Evolutionary conservation across 2,113 vertebrate species (phyloP).

Genomic region (Mohoua ochrocephala): DNA sequence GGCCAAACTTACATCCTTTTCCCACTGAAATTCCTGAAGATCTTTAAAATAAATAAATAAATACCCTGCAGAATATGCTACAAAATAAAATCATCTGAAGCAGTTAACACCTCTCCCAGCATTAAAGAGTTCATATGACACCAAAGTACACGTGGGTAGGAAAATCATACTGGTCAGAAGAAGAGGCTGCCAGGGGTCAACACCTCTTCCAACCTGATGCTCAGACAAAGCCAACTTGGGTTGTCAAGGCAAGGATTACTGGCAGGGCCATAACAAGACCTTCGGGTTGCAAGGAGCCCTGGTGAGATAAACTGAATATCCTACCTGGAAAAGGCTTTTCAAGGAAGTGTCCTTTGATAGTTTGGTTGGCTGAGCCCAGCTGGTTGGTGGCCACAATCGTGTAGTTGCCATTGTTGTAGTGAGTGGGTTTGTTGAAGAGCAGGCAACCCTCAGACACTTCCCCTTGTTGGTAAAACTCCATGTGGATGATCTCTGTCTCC

Average conservation of each 20-base stretch:
- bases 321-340: slow-evolving; percentile 80
- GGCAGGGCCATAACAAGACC: background rate
- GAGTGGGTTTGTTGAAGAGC: slow-evolving; percentile 92
- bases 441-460: slow-evolving; percentile 92
- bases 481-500: slow-evolving; percentile 83
- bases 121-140: background rate
- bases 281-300: background rate
- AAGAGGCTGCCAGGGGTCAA: background rate
- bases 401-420: slow-evolving; percentile 97
- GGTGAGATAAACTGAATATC: background rate
- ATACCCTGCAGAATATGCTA: background rate
- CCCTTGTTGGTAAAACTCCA: slow-evolving; percentile 86
- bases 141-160: background rate
- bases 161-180: background rate
- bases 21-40: background rate
- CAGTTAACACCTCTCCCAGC: background rate
- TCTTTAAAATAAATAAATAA: background rate
- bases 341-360: slow-evolving; percentile 91
- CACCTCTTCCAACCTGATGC: background rate
- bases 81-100: background rate
- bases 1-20: background rate
- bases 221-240: background rate
- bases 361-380: slow-evolving; percentile 87
- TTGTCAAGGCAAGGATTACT: background rate
- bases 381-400: slow-evolving; percentile 90